Evolutionary conservation across 2,888 invertebrate genomes (phyloP), one percentile per base, ranked within the genome.

Genomic region (Poecilus cupreus): DNA sequence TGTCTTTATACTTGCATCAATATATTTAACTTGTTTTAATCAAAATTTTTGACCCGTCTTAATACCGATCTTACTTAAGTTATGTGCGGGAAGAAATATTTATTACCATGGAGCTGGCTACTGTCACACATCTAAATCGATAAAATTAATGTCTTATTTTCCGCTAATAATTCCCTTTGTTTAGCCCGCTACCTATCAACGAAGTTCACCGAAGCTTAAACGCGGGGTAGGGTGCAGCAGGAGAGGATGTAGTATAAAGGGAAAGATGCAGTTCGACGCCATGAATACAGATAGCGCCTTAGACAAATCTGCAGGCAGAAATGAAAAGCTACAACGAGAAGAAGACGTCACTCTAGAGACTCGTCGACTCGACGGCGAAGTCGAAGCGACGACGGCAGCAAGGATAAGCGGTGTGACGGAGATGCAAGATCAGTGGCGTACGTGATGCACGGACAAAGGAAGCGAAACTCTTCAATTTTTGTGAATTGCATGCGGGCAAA

Each of bases 251-350:
- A 51, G 51, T 51, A 51, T 51, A 51, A 51, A 51, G 80, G 82
- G 77, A 79, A 70, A 13, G 64, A 32, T 37, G 64, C 37, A 68
- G 64, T 68, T 68, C 64, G 64, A 84, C 85, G 83, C 85, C 83
- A 85, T 85, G 85, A 85, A 85, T 85, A 85, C 85, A 85, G 84
- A 85, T 85, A 84, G 85, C 84, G 84, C 84, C 85, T 85, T 85
- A 85, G 85, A 85, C 84, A 85, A 85, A 85, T 85, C 84, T 84
- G 83, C 84, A 84, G 83, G 85, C 84, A 80, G 80, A 57, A 80
- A 85, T 85, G 85, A 85, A 85, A 85, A 84, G 85, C 84, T 85
- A 86, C 86, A 85, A 60, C 49, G 60, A 37, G 79, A 76, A 76
- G 57, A 76, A 76, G 79, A 79, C 68, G 79, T 79, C 79, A 79